These are phyloP conservation scores for Tamias sibiricus DNA, from an alignment of 2,113 vertebrate genomes.

Conservation along the genomic window DNA sequence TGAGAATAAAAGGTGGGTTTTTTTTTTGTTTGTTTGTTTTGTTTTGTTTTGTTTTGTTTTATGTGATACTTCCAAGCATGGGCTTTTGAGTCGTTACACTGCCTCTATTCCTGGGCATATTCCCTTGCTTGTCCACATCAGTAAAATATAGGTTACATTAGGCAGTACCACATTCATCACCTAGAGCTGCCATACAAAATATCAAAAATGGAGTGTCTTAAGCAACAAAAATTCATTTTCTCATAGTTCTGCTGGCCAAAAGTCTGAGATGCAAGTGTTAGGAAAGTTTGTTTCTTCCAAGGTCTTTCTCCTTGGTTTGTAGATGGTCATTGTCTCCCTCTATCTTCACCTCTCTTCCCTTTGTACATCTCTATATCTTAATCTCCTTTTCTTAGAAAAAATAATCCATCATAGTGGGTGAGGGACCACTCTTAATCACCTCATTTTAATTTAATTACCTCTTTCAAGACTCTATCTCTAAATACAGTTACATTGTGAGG, in stretches of 20 bases:
- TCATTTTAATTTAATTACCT: background rate
- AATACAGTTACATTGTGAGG: background rate
- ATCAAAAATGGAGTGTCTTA: background rate
- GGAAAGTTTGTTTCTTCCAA: background rate
- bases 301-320: background rate
- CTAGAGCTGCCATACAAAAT: background rate
- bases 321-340: background rate
- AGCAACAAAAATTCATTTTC: background rate
- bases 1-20: background rate
- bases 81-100: background rate
- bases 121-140: background rate
- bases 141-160: background rate
- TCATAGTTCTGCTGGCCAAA: background rate
- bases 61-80: background rate
- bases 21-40: too few relatives aligned
- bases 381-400: background rate
- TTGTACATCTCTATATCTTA: background rate
- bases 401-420: background rate
- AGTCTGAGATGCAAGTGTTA: background rate
- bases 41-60: too few relatives aligned
- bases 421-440: background rate
- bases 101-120: background rate
- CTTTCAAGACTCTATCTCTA: background rate
- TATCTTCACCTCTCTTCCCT: background rate
- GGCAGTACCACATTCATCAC: background rate